These are phyloP conservation scores for Sesia bembeciformis DNA, from an alignment of 2,888 invertebrate species.

Conservation along the genomic window DNA sequence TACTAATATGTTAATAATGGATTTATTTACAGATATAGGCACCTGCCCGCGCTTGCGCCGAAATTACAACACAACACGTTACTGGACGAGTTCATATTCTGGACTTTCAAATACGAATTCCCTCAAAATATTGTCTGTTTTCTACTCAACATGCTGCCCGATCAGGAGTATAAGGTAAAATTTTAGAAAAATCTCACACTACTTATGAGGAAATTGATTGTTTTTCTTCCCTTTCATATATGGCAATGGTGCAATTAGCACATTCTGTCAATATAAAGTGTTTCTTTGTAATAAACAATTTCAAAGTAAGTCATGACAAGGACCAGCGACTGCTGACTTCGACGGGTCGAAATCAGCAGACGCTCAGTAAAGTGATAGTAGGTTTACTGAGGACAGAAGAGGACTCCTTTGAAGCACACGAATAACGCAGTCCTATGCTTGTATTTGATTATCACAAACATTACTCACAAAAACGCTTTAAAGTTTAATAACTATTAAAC, in stretches of 20 bases:
- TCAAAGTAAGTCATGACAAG: neutral
- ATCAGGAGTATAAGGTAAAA: conserved; percentile 91
- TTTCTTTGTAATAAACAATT: neutral
- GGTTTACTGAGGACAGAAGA: too few relatives aligned
- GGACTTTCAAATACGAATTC: conserved; percentile 98
- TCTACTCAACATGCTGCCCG: conserved; percentile 94
- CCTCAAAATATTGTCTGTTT: conserved; percentile 97
- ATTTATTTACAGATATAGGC: conserved; percentile 79
- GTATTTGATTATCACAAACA: neutral
- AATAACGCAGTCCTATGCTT: too few relatives aligned
- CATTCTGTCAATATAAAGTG: neutral
- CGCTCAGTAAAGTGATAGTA: too few relatives aligned
- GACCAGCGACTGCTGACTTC: neutral
- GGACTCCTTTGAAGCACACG: too few relatives aligned
- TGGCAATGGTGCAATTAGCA: too few relatives aligned
- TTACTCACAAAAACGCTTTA: too few relatives aligned
- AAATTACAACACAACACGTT: conserved; percentile 87
- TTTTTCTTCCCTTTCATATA: neutral
- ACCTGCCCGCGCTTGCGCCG: conserved; percentile 86
- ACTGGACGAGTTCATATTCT: conserved; percentile 96
- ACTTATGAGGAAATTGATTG: neutral
- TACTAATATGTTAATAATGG: neutral
- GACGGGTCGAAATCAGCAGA: neutral
- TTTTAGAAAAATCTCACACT: conserved; percentile 4
- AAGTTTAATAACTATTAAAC: too few relatives aligned